A percentile compares a stretch with the other conserved stretches of the same genome.
phyloP scores from a whole-genome alignment of 2,113 vertebrate species.

The Acrocephalus arundinaceus region DNA sequence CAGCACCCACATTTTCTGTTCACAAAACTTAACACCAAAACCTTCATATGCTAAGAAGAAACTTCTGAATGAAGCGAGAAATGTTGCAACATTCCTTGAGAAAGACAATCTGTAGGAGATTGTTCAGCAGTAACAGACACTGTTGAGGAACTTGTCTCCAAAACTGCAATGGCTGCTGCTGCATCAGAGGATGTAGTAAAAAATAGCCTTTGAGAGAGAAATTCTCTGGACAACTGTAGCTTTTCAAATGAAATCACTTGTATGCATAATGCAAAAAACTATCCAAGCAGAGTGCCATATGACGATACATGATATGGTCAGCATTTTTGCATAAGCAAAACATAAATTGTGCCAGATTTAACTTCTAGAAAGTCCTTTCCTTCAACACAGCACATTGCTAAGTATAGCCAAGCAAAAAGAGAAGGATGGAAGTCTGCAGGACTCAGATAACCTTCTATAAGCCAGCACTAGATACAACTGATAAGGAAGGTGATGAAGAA shows the following conservation, averaged over 20 bases:
- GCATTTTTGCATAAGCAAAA: background rate
- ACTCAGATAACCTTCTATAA: background rate
- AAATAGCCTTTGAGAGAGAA: background rate
- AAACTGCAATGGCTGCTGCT: background rate
- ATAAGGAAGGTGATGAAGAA: background rate
- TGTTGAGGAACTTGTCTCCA: background rate
- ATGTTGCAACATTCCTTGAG: background rate
- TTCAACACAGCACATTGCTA: background rate
- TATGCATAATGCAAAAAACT: background rate
- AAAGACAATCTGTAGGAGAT: background rate
- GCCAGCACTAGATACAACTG: background rate
- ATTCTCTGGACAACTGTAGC: background rate
- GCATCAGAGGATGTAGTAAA: background rate
- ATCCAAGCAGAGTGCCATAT: background rate
- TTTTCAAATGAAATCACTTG: background rate
- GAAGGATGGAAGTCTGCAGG: background rate
- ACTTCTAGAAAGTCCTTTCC: background rate
- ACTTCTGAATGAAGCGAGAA: background rate
- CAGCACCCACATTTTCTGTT: background rate
- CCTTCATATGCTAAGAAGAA: background rate
- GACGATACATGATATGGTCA: background rate
- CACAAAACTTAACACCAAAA: background rate
- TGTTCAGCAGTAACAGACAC: background rate
- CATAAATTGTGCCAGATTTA: accelerated
- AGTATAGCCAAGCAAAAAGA: background rate